Percentiles rank a stretch among this genome's conserved stretches.
phyloP scores from a whole-genome alignment of 2,888 invertebrate species.

The Acholoe squamosa region DNA sequence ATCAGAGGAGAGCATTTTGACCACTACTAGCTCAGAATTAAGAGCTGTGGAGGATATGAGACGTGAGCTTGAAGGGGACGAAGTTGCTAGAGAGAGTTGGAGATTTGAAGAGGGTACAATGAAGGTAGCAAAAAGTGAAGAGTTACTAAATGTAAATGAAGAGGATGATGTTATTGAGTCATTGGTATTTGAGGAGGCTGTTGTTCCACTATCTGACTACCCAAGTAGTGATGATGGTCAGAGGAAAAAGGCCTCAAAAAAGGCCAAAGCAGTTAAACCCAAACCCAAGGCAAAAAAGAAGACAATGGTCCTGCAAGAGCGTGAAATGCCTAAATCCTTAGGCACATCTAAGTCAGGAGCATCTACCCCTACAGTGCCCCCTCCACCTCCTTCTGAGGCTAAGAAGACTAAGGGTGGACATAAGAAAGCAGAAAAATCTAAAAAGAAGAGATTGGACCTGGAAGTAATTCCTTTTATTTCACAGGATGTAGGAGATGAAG shows the following conservation, averaged over 20 bases:
- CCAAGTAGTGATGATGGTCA: conserved; percentile 31
- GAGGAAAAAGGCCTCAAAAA: background rate
- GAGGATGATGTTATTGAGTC: background rate
- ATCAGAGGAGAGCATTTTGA: background rate
- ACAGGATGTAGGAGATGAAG: background rate
- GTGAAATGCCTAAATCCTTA: background rate
- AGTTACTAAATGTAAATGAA: background rate
- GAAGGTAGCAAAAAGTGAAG: conserved; percentile 43
- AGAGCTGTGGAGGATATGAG: background rate
- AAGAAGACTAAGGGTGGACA: background rate
- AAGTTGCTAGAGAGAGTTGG: background rate
- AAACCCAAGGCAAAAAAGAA: conserved; percentile 8
- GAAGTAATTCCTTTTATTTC: background rate
- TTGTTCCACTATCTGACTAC: conserved; percentile 29
- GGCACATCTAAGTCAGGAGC: background rate
- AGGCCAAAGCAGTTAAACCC: background rate
- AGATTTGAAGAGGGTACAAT: background rate
- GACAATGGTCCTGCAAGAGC: background rate
- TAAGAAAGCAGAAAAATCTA: background rate
- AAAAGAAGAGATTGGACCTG: background rate
- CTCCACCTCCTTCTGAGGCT: no score
- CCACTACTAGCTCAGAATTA: background rate
- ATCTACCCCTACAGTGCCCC: background rate
- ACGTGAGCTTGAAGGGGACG: background rate
- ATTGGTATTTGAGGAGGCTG: conserved; percentile 38